phyloP scores from a whole-genome alignment of 1,140 invertebrate genomes.

The Spodoptera frugiperda region DNA sequence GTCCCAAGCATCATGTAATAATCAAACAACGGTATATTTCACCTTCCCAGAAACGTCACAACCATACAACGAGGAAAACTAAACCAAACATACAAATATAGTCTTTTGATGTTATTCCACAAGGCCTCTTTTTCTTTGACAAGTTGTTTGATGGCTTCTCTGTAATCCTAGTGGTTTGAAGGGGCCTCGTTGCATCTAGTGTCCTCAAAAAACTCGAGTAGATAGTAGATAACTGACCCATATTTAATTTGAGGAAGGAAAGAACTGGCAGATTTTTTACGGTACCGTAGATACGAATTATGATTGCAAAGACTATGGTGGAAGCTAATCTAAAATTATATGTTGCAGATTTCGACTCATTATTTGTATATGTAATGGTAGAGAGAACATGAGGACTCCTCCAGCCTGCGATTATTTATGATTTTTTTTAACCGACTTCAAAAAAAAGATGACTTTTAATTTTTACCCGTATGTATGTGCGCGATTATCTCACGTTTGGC shows the following conservation, averaged over 20 bases:
- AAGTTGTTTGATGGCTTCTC: not conserved
- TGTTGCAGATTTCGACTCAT: too few species aligned
- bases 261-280: too few species aligned
- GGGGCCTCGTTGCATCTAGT: not conserved
- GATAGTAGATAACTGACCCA: not conserved
- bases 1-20: not conserved
- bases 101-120: not conserved
- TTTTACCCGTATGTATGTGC: too few species aligned
- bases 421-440: too few species aligned
- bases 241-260: not conserved
- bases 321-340: too few species aligned
- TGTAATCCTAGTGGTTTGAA: not conserved
- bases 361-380: too few species aligned
- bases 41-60: not conserved
- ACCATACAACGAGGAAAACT: not conserved
- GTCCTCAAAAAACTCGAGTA: not conserved
- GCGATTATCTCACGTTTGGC: too few species aligned
- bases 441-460: too few species aligned
- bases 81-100: not conserved
- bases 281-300: too few species aligned
- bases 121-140: not conserved
- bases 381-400: too few species aligned
- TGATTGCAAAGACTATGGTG: too few species aligned
- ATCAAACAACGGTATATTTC: constrained; percentile 8
- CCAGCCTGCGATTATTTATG: too few species aligned